Evolutionary conservation across 2,888 invertebrate genomes (phyloP).

Genomic region (Oscheius sp.): DNA sequence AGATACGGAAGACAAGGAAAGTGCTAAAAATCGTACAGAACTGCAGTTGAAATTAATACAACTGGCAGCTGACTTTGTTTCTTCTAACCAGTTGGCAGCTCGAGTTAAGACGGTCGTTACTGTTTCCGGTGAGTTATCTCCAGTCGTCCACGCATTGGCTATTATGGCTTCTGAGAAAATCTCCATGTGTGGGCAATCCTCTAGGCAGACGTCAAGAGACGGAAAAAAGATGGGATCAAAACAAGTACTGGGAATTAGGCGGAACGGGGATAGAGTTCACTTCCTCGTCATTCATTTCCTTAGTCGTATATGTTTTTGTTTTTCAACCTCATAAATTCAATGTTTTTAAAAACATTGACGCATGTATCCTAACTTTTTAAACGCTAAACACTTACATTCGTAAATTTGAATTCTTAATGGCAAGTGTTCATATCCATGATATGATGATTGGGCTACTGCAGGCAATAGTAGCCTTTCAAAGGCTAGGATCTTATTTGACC

Average conservation of each 20-base stretch:
- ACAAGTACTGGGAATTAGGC: not conserved
- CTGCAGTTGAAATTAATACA: constrained; percentile 24
- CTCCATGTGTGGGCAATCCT: not conserved
- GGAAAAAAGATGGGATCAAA: not conserved
- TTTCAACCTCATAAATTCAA: too few relatives aligned
- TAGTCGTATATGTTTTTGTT: constrained; percentile 19
- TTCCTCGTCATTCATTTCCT: not conserved
- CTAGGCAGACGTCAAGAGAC: not conserved
- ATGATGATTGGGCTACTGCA: too few relatives aligned
- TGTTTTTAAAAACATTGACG: constrained; percentile 30
- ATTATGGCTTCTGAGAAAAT: not conserved
- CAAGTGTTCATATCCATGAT: not conserved
- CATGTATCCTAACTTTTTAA: constrained; percentile 14
- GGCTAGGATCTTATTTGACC: too few relatives aligned
- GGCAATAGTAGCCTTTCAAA: too few relatives aligned
- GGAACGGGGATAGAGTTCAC: not conserved
- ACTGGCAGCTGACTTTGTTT: not conserved
- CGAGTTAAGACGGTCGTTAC: constrained; percentile 25
- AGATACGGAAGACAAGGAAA: not conserved
- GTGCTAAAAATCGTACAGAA: not conserved
- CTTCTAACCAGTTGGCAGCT: constrained; percentile 3
- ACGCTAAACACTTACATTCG: constrained; percentile 29
- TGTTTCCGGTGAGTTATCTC: constrained; percentile 17
- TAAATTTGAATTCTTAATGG: constrained; percentile 8
- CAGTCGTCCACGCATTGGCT: not conserved